Conservation (phyloP, 2,888 invertebrate species). For the Microctonus aethiopoides region DNA sequence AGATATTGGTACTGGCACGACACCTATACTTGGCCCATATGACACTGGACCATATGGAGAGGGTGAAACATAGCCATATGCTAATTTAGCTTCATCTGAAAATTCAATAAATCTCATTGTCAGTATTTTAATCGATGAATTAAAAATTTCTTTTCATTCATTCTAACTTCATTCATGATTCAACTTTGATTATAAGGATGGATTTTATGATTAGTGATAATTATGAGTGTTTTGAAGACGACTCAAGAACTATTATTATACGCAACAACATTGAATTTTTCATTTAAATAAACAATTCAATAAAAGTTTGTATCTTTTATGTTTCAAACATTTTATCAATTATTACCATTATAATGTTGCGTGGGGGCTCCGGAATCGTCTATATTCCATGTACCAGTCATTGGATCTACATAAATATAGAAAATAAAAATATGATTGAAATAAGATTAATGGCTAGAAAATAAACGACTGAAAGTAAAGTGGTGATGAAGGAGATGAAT, state of each 20-base stretch:
- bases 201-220: neutral
- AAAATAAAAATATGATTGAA: slow-evolving; percentile 32
- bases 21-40: slow-evolving; percentile 60
- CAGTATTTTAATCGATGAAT: neutral
- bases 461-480: neutral
- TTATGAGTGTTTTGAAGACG: neutral
- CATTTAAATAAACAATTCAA: neutral
- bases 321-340: neutral
- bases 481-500: neutral
- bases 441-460: slow-evolving; percentile 35
- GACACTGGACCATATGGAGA: slow-evolving; percentile 72
- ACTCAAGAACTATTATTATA: neutral
- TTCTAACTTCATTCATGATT: neutral
- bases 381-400: slow-evolving; percentile 67
- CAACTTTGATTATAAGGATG: neutral
- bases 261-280: neutral
- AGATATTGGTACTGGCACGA: slow-evolving; percentile 57
- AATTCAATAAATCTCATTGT: slow-evolving; percentile 27
- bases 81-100: slow-evolving; percentile 72
- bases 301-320: neutral
- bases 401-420: slow-evolving; percentile 59
- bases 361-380: slow-evolving; percentile 66
- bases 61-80: slow-evolving; percentile 76
- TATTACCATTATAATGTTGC: slow-evolving; percentile 64
- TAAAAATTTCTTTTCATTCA: neutral